These are phyloP conservation scores for Osmerus eperlanus DNA, from an alignment of 2,113 vertebrate species.

Conservation along the genomic window DNA sequence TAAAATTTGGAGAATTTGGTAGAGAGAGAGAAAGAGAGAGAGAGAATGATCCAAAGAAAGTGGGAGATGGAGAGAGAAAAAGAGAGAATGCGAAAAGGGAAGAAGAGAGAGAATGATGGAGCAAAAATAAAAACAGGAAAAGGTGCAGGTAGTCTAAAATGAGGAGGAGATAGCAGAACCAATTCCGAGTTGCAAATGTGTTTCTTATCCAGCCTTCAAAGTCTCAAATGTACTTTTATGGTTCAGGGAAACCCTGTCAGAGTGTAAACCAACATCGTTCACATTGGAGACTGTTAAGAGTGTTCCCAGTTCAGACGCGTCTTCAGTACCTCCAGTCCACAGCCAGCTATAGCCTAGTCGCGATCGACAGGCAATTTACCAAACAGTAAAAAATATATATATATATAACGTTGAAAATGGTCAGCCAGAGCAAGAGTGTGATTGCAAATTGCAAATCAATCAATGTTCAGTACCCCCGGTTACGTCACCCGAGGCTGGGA, in stretches of 20 bases:
- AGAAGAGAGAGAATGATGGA: background rate
- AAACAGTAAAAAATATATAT: too few species aligned
- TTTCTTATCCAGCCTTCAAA: conserved; percentile 25
- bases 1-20: background rate
- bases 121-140: background rate
- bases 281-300: too few species aligned
- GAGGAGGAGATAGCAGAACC: conserved; percentile 32
- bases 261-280: background rate
- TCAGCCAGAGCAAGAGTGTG: too few species aligned
- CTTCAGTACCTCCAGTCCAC: background rate
- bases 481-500: background rate
- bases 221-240: conserved; percentile 21
- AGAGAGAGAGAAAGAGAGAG: background rate
- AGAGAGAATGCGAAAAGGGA: background rate
- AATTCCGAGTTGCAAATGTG: conserved; percentile 5
- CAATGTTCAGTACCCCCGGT: too few species aligned
- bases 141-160: background rate
- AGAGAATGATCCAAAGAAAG: background rate
- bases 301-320: too few species aligned
- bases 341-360: background rate
- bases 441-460: too few species aligned
- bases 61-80: background rate
- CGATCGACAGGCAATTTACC: background rate
- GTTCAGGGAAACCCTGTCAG: conserved; percentile 12
- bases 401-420: too few species aligned